A percentile compares a stretch with the other conserved stretches of the same genome.
Evolutionary conservation across 2,888 invertebrate species (phyloP).

Genomic region (Mamestra brassicae): DNA sequence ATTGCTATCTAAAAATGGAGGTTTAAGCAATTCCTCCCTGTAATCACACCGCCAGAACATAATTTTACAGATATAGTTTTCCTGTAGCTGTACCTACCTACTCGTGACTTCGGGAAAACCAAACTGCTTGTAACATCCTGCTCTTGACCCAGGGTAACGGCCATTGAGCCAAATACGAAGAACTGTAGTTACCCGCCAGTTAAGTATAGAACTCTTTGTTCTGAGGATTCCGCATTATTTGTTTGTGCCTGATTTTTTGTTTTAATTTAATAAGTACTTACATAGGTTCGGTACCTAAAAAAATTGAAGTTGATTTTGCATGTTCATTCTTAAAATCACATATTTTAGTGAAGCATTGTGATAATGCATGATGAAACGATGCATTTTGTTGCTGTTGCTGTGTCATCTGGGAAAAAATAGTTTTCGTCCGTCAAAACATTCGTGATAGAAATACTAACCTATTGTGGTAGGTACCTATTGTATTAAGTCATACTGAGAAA

Average conservation of each 20-base stretch:
- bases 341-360: background rate
- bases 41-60: background rate
- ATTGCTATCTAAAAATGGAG: background rate
- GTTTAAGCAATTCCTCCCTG: background rate
- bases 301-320: background rate
- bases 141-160: conserved; percentile 35
- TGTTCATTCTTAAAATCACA: background rate
- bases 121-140: conserved; percentile 31
- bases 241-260: background rate
- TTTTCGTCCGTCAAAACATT: background rate
- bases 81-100: conserved; percentile 26
- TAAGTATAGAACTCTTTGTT: conserved; percentile 33
- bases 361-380: background rate
- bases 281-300: too few relatives aligned
- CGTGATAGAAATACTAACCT: background rate
- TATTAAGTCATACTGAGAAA: background rate
- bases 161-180: conserved; percentile 37
- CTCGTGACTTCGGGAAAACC: conserved; percentile 46
- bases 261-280: background rate
- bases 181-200: conserved; percentile 25
- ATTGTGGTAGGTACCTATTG: background rate
- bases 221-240: conserved; percentile 2
- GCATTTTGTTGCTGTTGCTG: background rate
- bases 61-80: conserved; percentile 31
- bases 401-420: background rate